These are phyloP conservation scores for Campoplex capitator DNA, from an alignment of 2,888 invertebrate genomes.

Conservation along the genomic window DNA sequence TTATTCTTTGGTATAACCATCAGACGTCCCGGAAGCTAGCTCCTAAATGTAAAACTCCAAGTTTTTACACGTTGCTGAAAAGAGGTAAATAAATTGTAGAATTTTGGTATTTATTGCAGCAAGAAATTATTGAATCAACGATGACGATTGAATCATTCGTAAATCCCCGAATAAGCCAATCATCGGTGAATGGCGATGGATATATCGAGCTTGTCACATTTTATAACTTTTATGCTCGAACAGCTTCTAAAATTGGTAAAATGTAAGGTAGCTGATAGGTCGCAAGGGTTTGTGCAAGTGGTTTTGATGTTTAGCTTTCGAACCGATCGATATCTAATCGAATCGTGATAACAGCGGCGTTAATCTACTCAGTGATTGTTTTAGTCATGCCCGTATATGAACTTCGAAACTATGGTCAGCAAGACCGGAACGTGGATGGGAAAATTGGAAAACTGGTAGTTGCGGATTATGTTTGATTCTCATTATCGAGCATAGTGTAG, in stretches of 20 bases:
- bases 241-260: background rate
- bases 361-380: constrained; percentile 6
- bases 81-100: background rate
- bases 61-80: constrained; percentile 6
- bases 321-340: constrained; percentile 18
- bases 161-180: background rate
- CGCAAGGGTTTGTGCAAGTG: background rate
- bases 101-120: background rate
- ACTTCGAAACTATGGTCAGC: background rate
- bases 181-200: too few relatives aligned
- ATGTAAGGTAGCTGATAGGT: background rate
- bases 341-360: background rate
- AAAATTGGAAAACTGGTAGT: constrained; percentile 9
- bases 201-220: too few relatives aligned
- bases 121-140: background rate
- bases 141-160: background rate
- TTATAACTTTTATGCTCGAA: background rate
- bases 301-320: constrained; percentile 2
- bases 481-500: background rate
- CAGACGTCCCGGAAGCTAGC: constrained; percentile 10
- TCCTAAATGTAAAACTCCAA: constrained; percentile 5
- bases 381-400: constrained; percentile 3
- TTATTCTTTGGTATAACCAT: constrained; percentile 17
- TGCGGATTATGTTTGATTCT: constrained; percentile 13
- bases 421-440: background rate